Conservation (phyloP, 2,113 vertebrate species). For the Alces alces region DNA sequence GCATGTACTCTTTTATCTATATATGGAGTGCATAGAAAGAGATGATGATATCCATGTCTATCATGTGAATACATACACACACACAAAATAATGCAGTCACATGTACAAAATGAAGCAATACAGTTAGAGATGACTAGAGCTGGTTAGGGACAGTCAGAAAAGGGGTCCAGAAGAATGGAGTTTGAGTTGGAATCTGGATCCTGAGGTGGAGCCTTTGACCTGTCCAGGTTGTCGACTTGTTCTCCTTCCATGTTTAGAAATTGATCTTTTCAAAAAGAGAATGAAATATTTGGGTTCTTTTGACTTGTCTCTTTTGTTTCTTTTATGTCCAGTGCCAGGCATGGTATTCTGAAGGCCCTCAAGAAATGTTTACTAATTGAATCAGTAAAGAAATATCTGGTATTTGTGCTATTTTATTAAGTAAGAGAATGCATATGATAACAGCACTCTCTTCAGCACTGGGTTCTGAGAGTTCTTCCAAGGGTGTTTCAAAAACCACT, state of each 20-base stretch:
- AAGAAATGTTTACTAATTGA: conserved; percentile 22
- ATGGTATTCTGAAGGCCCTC: background rate
- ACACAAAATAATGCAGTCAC: background rate
- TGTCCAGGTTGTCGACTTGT: background rate
- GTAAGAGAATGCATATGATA: background rate
- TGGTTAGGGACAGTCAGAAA: background rate
- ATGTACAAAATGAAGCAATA: background rate
- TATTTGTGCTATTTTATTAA: background rate
- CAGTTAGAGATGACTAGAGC: background rate
- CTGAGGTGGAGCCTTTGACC: background rate
- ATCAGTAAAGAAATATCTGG: background rate
- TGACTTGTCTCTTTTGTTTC: background rate
- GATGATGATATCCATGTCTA: background rate
- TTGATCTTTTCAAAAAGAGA: background rate
- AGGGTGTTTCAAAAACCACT: background rate
- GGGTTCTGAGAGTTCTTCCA: background rate
- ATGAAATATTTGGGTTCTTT: background rate
- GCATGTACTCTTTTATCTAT: background rate
- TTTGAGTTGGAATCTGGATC: background rate
- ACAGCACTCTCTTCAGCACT: background rate
- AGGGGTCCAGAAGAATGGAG: background rate
- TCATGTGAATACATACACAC: background rate
- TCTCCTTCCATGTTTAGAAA: background rate
- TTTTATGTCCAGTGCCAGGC: background rate
- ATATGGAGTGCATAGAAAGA: background rate